Conservation (phyloP, 2,113 vertebrate genomes). For the Alethe diademata region DNA sequence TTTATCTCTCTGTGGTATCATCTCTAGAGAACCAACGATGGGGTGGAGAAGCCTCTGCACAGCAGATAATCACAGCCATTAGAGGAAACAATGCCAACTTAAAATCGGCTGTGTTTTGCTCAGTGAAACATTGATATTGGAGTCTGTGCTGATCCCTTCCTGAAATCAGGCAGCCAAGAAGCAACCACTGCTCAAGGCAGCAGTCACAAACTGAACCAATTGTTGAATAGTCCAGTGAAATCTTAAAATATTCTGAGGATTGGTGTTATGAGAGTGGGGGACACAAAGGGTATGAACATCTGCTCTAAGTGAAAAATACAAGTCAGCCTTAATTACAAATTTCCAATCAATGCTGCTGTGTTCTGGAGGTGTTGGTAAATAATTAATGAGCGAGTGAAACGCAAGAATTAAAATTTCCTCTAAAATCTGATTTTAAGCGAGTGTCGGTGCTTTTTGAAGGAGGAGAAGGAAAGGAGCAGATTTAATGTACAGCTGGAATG, state of each 20-base stretch:
- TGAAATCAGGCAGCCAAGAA: not conserved
- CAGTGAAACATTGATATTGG: not conserved
- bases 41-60: not conserved
- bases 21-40: not conserved
- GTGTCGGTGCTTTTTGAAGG: not conserved
- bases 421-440: fast-evolving
- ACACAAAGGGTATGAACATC: fast-evolving
- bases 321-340: not conserved
- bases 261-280: not conserved
- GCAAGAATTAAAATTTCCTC: not conserved
- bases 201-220: not conserved
- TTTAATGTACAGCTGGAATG: not conserved
- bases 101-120: not conserved
- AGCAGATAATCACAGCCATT: not conserved
- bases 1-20: not conserved
- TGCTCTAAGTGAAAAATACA: not conserved
- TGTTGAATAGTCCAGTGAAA: not conserved
- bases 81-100: not conserved
- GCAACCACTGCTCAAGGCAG: fast-evolving
- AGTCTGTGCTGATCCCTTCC: not conserved
- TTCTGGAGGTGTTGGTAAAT: not conserved
- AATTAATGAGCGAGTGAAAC: not conserved
- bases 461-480: not conserved
- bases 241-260: not conserved
- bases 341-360: not conserved